Conservation (phyloP, 2,113 vertebrate species). For the Brienomyrus longianalis region DNA sequence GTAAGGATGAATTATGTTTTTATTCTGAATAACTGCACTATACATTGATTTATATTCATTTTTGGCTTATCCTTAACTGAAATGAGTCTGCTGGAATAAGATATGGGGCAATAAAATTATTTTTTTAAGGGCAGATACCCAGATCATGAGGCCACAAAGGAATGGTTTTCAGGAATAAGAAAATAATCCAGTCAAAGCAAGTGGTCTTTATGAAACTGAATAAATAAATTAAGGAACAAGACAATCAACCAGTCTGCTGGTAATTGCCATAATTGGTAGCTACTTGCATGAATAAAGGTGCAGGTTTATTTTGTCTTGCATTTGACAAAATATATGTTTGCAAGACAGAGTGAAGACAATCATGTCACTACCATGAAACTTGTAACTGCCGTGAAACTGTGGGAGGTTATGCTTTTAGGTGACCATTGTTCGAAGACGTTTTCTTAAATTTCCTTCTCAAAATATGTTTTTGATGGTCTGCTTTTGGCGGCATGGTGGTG, state of each 20-base stretch:
- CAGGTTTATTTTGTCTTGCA: neutral
- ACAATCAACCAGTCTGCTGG: neutral
- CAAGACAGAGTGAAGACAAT: neutral
- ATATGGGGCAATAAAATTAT: neutral
- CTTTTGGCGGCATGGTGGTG: too few species aligned
- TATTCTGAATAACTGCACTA: neutral
- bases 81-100: neutral
- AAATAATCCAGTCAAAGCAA: neutral
- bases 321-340: neutral
- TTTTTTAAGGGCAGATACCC: neutral
- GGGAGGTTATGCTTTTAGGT: neutral
- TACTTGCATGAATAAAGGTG: neutral
- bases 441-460: neutral
- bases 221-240: neutral
- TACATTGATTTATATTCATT: neutral
- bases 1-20: slow-evolving; percentile 54
- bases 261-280: neutral
- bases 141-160: neutral
- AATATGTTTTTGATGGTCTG: neutral
- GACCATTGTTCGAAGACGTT: neutral
- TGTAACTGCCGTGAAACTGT: neutral
- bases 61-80: neutral
- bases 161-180: neutral
- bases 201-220: neutral
- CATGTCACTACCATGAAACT: neutral